A percentile compares a stretch with the other conserved stretches of the same genome.
Conservation (phyloP, 2,113 vertebrate species). For the Agelaius tricolor region DNA sequence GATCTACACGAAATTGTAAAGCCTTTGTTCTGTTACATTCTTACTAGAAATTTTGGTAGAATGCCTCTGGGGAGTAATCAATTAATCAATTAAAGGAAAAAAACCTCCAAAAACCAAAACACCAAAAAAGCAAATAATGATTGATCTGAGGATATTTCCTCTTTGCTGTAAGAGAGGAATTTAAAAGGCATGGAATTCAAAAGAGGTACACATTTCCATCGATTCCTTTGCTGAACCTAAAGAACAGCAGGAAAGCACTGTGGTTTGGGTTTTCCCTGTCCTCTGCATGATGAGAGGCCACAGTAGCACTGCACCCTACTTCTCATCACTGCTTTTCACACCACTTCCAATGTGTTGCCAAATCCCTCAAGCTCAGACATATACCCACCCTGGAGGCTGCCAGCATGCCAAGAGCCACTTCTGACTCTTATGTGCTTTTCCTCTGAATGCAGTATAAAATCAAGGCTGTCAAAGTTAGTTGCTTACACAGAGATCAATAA, state of each 20-base stretch:
- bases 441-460: background rate
- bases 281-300: background rate
- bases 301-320: background rate
- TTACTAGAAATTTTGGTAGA: background rate
- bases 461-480: background rate
- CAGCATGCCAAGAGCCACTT: background rate
- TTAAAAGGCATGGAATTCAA: background rate
- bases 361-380: background rate
- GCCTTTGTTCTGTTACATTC: background rate
- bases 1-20: background rate
- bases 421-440: background rate
- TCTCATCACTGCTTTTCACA: background rate
- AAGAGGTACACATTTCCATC: background rate
- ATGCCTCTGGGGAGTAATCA: background rate
- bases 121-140: accelerated
- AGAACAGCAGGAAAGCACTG: background rate
- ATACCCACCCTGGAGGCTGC: background rate
- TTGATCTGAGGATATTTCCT: background rate
- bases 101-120: background rate
- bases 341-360: background rate
- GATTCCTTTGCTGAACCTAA: background rate
- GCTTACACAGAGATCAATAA: background rate
- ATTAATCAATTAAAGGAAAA: background rate
- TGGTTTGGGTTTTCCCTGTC: background rate
- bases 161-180: background rate